Conservation (phyloP, 2,797 vertebrate species). For the Cryptoblepharus egeriae region DNA sequence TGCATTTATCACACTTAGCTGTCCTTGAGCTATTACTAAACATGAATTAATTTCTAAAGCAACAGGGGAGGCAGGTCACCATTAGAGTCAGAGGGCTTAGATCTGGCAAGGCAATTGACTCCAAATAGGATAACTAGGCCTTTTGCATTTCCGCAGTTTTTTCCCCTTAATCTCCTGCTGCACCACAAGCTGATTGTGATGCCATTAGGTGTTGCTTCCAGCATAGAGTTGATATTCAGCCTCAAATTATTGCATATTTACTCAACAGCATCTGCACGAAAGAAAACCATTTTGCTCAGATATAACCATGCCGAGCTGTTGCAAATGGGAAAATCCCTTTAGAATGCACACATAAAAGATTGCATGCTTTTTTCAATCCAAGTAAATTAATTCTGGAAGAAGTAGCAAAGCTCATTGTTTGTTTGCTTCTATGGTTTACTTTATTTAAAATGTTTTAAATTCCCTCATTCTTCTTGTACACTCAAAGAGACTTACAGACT, state of each 20-base stretch:
- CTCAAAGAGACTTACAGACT: too few species aligned
- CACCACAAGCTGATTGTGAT: not conserved
- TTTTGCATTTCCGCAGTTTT: constrained; percentile 21
- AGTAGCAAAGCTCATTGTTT: not conserved
- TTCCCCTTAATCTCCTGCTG: constrained; percentile 11
- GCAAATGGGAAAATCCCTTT: constrained; percentile 23
- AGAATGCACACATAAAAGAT: constrained; percentile 25
- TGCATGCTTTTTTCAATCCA: constrained; percentile 14
- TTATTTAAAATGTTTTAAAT: not conserved
- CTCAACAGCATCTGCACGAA: not conserved
- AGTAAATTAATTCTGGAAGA: not conserved
- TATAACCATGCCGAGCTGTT: not conserved
- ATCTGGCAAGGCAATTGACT: constrained; percentile 43
- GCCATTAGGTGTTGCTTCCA: not conserved
- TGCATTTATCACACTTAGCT: not conserved
- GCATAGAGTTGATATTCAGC: constrained; percentile 18
- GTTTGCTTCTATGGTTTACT: not conserved
- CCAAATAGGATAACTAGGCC: constrained; percentile 29
- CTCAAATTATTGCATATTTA: constrained; percentile 4
- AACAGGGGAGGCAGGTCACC: not conserved
- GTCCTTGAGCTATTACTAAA: not conserved
- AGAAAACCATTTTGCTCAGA: constrained; percentile 17
- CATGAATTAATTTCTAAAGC: not conserved
- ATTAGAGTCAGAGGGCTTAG: constrained; percentile 2
- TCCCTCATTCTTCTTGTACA: not conserved